These are phyloP conservation scores for Etheostoma cragini DNA, from an alignment of 2,113 vertebrate species.

Conservation along the genomic window DNA sequence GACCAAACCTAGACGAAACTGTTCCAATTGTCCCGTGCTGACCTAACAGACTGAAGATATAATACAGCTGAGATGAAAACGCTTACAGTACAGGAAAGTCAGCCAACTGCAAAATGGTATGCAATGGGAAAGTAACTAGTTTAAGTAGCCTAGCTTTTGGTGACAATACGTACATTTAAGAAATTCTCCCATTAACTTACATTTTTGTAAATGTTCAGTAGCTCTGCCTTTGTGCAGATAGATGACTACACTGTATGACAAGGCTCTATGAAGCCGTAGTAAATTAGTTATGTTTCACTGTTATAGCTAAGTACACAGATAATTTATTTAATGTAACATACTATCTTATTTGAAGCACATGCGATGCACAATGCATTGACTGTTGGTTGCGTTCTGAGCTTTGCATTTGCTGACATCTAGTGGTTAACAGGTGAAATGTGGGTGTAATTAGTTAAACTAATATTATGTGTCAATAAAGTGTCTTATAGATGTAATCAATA, in stretches of 20 bases:
- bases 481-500: not conserved
- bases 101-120: constrained; percentile 20
- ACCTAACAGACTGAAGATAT: constrained; percentile 21
- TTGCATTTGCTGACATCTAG: constrained; percentile 78
- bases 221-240: not conserved
- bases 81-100: not conserved
- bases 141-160: not conserved
- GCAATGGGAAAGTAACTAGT: not conserved
- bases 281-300: not conserved
- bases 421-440: constrained; percentile 14
- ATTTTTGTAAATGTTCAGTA: not conserved
- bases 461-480: not conserved
- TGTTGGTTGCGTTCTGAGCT: not conserved
- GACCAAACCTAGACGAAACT: constrained; percentile 14
- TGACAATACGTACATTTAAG: not conserved
- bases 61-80: not conserved
- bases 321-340: not conserved
- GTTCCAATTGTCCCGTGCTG: constrained; percentile 12
- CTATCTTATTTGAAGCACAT: not conserved
- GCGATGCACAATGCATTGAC: not conserved
- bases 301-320: not conserved
- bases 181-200: not conserved
- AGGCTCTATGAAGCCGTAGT: too few species aligned
- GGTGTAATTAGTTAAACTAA: not conserved
- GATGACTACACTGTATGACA: not conserved